Conservation (phyloP, 2,888 invertebrate species). For the Agrotis exclamationis region DNA sequence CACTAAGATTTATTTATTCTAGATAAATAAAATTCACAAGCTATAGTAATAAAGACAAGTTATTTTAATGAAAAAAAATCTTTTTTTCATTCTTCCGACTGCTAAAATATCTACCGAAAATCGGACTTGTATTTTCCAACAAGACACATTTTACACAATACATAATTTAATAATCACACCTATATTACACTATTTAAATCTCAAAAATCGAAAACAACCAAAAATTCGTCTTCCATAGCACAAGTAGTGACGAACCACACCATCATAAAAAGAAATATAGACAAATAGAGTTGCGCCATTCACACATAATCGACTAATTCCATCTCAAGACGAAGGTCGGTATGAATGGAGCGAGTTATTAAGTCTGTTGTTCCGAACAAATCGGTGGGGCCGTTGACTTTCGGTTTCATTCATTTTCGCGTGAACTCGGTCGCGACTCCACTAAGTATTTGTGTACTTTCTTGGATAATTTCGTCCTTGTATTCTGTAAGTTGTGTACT, state of each 20-base stretch:
- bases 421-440: constrained; percentile 48
- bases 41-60: no score
- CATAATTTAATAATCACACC: background rate
- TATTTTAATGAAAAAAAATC: no score
- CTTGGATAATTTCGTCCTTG: constrained; percentile 37
- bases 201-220: background rate
- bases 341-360: constrained; percentile 82
- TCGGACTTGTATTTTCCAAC: background rate
- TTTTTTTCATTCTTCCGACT: no score
- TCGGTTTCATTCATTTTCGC: constrained; percentile 79
- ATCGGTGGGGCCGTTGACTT: constrained; percentile 83
- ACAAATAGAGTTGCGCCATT: constrained; percentile 40
- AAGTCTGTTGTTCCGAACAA: constrained; percentile 82
- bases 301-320: constrained; percentile 59
- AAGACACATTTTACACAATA: background rate
- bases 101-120: no score
- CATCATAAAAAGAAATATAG: constrained; percentile 35
- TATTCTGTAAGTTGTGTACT: constrained; percentile 20
- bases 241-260: constrained; percentile 6
- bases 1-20: no score
- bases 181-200: no score
- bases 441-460: constrained; percentile 59
- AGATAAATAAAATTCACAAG: no score
- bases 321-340: constrained; percentile 74
- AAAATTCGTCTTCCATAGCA: background rate